Percentiles rank a stretch among this genome's conserved stretches.
These are phyloP conservation scores for Camponotus fellah DNA, from an alignment of 2,888 invertebrate genomes.

Conservation along the genomic window DNA sequence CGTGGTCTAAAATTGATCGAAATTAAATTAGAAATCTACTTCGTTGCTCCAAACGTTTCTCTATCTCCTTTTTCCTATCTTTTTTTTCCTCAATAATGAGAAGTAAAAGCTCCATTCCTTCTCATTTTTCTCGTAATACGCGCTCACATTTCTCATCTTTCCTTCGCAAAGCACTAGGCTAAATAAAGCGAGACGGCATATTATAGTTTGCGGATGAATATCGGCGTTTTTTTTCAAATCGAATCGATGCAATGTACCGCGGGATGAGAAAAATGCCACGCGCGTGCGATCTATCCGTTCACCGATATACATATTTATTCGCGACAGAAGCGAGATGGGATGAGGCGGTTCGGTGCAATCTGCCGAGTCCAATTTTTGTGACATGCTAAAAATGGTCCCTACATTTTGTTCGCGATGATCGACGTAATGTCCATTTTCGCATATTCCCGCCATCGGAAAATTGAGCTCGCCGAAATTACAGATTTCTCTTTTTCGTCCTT, in stretches of 20 bases:
- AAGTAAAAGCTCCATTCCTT: neutral
- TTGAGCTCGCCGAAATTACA: constrained; percentile 23
- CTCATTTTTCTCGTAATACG: neutral
- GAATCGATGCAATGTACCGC: constrained; percentile 11
- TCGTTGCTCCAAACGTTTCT: neutral
- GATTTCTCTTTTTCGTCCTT: neutral
- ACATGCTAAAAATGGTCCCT: neutral
- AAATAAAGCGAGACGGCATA: neutral
- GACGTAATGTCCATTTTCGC: neutral
- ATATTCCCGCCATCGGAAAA: neutral
- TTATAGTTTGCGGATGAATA: constrained; percentile 1
- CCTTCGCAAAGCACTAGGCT: neutral
- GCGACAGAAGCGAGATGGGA: neutral
- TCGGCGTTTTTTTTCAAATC: neutral
- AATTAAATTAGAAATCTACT: neutral
- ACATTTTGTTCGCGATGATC: constrained; percentile 10
- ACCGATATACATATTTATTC: neutral
- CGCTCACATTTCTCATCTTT: neutral
- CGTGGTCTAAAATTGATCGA: neutral
- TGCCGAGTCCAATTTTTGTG: constrained; percentile 10
- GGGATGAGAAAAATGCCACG: constrained; percentile 6
- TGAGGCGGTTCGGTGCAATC: constrained; percentile 7
- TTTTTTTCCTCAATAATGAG: neutral
- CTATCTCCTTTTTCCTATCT: neutral
- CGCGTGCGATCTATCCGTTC: neutral